phyloP scores from a whole-genome alignment of 64 coral and sea anemone species.

The Montipora capricornis region DNA sequence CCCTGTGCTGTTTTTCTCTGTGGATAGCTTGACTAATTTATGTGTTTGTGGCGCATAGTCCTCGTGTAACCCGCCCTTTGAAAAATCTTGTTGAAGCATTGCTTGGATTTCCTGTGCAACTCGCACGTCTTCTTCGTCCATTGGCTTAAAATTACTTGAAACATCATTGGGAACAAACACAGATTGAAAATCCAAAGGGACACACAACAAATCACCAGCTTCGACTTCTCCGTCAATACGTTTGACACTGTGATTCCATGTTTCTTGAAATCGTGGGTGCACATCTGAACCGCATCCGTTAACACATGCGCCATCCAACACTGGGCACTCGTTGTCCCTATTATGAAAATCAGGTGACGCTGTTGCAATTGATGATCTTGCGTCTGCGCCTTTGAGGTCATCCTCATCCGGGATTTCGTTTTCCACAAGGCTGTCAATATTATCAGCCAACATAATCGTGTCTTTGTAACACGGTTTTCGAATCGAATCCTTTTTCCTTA shows the following conservation, averaged over 20 bases:
- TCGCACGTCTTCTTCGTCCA: constrained; percentile 10
- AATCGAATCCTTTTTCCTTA: not conserved
- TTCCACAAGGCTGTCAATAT: constrained; percentile 3
- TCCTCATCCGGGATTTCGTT: constrained; percentile 19
- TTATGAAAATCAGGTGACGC: not conserved
- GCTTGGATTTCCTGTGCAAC: not conserved
- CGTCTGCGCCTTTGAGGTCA: not conserved
- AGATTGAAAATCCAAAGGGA: not conserved
- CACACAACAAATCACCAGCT: not conserved
- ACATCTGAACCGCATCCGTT: not conserved
- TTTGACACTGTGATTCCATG: not conserved
- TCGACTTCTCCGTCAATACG: not conserved
- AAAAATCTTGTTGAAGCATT: not conserved
- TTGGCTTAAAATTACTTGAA: not conserved
- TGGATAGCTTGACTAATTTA: not conserved
- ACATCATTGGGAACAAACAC: not conserved
- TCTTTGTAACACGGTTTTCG: not conserved
- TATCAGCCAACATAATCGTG: constrained; percentile 9
- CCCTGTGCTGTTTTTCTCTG: not conserved
- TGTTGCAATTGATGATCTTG: not conserved
- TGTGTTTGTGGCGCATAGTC: not conserved
- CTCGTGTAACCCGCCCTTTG: not conserved
- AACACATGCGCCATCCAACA: not conserved
- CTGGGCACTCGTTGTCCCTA: too few relatives aligned
- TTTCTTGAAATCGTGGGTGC: too few relatives aligned